Evolutionary conservation across 2,797 vertebrate species (phyloP).

Genomic region (Amphiprion clarkii): DNA sequence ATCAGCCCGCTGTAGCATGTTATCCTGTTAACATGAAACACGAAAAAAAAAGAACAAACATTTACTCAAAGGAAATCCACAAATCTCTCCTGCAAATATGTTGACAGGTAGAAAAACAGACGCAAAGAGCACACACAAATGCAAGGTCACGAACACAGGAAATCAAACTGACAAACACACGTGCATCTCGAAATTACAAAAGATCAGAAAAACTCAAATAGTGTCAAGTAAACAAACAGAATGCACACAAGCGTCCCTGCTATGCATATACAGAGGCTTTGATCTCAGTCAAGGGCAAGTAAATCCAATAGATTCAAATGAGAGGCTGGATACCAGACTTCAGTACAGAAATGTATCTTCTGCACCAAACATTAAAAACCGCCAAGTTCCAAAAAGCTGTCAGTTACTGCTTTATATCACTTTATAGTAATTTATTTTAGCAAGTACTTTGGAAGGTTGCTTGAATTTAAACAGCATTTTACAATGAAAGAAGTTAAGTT

Average conservation of each 20-base stretch:
- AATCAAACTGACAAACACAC: conserved; percentile 46
- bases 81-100: conserved; percentile 37
- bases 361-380: background rate
- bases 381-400: background rate
- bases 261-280: conserved; percentile 1
- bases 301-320: background rate
- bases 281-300: conserved; percentile 25
- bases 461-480: background rate
- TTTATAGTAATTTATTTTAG: background rate
- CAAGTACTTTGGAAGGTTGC: background rate
- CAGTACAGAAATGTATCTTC: background rate
- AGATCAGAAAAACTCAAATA: conserved; percentile 10
- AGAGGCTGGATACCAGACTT: background rate
- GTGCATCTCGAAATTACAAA: conserved; percentile 2
- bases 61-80: conserved; percentile 54
- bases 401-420: too few relatives aligned
- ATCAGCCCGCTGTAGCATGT: background rate
- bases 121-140: conserved; percentile 1
- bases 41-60: conserved; percentile 41
- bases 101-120: conserved; percentile 33
- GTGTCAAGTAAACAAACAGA: conserved; percentile 28
- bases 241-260: background rate
- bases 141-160: conserved; percentile 42
- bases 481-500: too few relatives aligned
- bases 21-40: conserved; percentile 24